Conservation (phyloP, 1,140 invertebrate species). For the Pissodes strobi region DNA sequence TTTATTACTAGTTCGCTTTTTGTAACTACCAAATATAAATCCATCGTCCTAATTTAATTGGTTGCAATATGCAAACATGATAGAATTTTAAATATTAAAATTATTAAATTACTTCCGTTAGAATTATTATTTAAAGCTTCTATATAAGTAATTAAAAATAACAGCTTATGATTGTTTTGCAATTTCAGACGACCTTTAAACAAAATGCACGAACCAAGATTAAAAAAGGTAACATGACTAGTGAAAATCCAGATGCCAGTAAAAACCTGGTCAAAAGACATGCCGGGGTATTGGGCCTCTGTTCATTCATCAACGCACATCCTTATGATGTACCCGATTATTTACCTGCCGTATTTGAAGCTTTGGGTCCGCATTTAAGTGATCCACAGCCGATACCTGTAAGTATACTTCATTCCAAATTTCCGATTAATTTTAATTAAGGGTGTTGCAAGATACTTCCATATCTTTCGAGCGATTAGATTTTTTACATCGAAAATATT, state of each 20-base stretch:
- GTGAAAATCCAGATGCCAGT: constrained; percentile 28
- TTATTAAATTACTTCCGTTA: too few species aligned
- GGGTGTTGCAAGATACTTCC: too few species aligned
- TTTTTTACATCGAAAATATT: too few species aligned
- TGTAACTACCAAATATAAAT: too few species aligned
- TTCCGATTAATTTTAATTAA: too few species aligned
- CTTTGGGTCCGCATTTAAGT: constrained; percentile 77
- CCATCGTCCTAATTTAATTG: too few species aligned
- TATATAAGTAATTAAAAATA: too few species aligned
- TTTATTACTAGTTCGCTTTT: neutral
- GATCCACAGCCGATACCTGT: constrained; percentile 93
- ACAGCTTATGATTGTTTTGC: neutral
- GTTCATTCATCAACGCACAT: constrained; percentile 84
- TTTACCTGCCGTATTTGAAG: constrained; percentile 80
- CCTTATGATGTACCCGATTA: constrained; percentile 89
- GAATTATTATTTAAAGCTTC: too few species aligned
- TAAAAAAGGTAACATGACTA: constrained; percentile 39
- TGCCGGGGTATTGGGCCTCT: constrained; percentile 84
- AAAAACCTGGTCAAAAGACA: constrained; percentile 63
- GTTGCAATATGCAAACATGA: too few species aligned
- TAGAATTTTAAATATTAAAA: too few species aligned
- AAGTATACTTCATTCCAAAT: constrained; percentile 58
- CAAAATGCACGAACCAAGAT: constrained; percentile 57
- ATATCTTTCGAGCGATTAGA: too few species aligned
- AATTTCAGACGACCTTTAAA: constrained; percentile 61